Evolutionary conservation across 2,113 vertebrate species (phyloP).

Genomic region (Vulpes ferrilata): DNA sequence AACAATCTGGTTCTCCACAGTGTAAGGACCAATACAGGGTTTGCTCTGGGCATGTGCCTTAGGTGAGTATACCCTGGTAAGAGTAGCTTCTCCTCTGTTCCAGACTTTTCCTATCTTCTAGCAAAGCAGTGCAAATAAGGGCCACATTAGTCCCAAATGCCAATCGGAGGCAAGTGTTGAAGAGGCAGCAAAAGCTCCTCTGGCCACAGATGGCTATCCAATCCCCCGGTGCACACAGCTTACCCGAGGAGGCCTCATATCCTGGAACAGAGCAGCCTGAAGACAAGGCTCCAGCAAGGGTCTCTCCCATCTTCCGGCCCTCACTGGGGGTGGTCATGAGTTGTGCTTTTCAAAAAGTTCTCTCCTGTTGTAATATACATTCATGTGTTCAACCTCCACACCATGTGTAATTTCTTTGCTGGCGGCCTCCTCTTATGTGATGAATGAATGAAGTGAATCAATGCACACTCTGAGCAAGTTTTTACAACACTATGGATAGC

Average conservation of each 20-base stretch:
- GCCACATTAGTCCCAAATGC: background rate
- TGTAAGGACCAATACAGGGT: background rate
- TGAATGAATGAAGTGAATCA: background rate
- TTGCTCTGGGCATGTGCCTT: background rate
- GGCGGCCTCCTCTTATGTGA: background rate
- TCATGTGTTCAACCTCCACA: background rate
- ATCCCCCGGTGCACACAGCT: rapidly evolving
- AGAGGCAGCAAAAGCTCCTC: background rate
- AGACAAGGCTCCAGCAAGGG: background rate
- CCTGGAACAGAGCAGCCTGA: background rate
- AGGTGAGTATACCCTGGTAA: background rate
- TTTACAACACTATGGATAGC: background rate
- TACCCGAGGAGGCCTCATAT: rapidly evolving
- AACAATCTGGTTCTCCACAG: background rate
- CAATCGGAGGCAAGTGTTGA: background rate
- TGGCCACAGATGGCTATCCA: background rate
- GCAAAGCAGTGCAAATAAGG: background rate
- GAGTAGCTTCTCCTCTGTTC: background rate
- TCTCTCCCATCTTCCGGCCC: rapidly evolving
- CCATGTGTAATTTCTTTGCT: too few species aligned
- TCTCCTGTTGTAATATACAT: background rate
- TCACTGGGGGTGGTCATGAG: too few species aligned
- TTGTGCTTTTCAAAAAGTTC: background rate
- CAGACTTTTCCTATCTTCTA: background rate
- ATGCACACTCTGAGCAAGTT: background rate